Base-by-base conservation (phyloP, 2,113 vertebrate genomes). In the Vireo altiloquus region DNA sequence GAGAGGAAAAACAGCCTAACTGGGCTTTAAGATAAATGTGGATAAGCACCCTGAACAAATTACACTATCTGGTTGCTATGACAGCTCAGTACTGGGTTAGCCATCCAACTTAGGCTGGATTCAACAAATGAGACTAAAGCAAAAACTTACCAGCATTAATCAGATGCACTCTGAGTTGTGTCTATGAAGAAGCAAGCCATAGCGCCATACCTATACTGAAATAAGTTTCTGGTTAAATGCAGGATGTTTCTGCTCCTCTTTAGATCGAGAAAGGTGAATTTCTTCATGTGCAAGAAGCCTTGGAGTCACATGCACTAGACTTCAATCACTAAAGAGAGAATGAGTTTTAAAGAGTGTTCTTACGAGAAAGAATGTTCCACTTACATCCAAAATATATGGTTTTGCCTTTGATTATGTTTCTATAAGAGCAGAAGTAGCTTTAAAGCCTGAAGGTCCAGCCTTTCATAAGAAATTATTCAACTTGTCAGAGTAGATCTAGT, bases 61-160 rank as follows among this genome's bases (percentile, higher is more conserved):
- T 75, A 84, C 87, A 92, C 7, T 6, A 94, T 92, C 91, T 61
- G 81, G 92, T 95, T 97, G 92, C 96, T 91, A 91, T 97, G 95
- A 95, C 95, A 97, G 92, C 87, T 96, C 72, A 71, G 69, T 76
- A 30, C 88, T 80, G 53, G 71, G 75, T 72, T 90, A 92, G 66
- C 85, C 40, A 35, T 40, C 75, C 92, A 93, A 80, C 50, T 66
- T 85, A 61, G 63, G 28, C 31, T 91, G n/a, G 44, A 89, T 91
- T 91, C 77, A 92, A 60, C 64, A 89, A 64, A 65, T 37, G 42
- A 83, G 71, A 53, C 24, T 80, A 68, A 69, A 88, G 89, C 76
- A 86, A 82, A 92, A 94, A 75, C 42, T 86, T 90, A 89, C 2
- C 47, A 66, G 54, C 35, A 40, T 0, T 0, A 46, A 92, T 33